Evolutionary conservation across 2,797 vertebrate species (phyloP).

Genomic region (Pangasius macronema): DNA sequence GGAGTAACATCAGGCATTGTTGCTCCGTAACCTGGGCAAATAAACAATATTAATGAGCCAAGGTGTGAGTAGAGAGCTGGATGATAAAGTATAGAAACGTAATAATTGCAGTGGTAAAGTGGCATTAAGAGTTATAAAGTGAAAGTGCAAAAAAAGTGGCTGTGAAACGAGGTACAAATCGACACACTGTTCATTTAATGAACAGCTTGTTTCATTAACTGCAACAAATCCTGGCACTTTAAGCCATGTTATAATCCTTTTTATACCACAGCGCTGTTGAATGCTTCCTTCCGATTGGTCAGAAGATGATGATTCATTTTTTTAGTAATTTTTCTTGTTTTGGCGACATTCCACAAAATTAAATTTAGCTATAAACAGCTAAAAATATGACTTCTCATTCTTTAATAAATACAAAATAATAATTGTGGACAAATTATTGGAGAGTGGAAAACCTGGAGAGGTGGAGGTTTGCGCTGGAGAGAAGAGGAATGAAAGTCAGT

Average conservation of each 20-base stretch:
- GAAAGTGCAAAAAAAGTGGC: not conserved
- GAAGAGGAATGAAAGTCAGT: no score
- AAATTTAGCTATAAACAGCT: not conserved
- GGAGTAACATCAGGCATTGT: slow-evolving; percentile 3
- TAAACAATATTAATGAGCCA: slow-evolving; percentile 17
- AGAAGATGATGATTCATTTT: not conserved
- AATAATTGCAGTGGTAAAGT: not conserved
- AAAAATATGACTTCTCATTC: not conserved
- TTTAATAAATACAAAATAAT: no score
- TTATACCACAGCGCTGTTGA: not conserved
- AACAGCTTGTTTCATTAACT: not conserved
- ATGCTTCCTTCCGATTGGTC: not conserved
- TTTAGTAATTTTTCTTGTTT: not conserved
- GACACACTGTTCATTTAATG: not conserved
- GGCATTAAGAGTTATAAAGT: not conserved
- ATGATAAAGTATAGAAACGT: not conserved
- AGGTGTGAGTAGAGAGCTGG: not conserved
- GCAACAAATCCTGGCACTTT: not conserved
- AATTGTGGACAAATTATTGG: no score
- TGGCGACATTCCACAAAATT: not conserved
- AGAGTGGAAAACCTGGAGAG: no score
- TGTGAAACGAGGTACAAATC: not conserved
- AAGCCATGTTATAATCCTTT: not conserved
- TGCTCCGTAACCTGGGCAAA: not conserved
- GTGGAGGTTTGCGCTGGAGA: no score